Conservation (phyloP, 2,888 invertebrate species). For the Atherix ibis region DNA sequence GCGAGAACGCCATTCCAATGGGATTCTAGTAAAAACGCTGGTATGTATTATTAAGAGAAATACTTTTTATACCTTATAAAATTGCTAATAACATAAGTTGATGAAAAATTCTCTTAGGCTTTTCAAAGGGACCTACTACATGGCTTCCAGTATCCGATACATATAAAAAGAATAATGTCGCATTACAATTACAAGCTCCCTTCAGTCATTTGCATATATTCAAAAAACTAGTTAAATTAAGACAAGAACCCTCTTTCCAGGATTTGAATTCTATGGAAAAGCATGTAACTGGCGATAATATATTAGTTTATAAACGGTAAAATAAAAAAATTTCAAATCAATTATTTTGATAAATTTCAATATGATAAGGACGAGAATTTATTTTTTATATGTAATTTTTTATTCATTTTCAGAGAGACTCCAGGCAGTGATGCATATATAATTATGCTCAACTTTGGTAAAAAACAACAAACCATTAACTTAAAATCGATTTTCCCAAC, state of each 20-base stretch:
- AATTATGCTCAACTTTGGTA: conserved; percentile 39
- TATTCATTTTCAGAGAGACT: conserved; percentile 16
- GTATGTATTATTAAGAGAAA: no score
- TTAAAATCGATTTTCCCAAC: conserved; percentile 24
- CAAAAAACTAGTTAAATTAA: conserved; percentile 37
- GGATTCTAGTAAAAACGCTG: conserved; percentile 30
- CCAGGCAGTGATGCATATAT: conserved; percentile 23
- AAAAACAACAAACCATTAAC: conserved; percentile 31
- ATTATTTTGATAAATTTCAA: no score
- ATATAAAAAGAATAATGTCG: conserved; percentile 42
- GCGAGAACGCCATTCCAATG: conserved; percentile 40
- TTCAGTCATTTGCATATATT: conserved; percentile 51
- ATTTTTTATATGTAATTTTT: no score
- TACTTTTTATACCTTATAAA: no score
- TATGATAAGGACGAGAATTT: no score
- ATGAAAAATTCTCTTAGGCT: conserved; percentile 21
- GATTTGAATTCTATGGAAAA: conserved; percentile 20
- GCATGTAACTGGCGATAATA: conserved; percentile 19
- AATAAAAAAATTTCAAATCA: not conserved
- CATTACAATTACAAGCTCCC: conserved; percentile 33
- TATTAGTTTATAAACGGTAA: conserved; percentile 26
- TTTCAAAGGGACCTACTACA: conserved; percentile 30
- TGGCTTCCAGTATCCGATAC: conserved; percentile 55
- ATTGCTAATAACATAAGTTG: no score
- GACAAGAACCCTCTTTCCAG: conserved; percentile 33